A percentile compares a stretch with the other conserved stretches of the same genome.
Conservation (phyloP, 2,888 invertebrate genomes). For the Poecilobothrus nobilitatus region DNA sequence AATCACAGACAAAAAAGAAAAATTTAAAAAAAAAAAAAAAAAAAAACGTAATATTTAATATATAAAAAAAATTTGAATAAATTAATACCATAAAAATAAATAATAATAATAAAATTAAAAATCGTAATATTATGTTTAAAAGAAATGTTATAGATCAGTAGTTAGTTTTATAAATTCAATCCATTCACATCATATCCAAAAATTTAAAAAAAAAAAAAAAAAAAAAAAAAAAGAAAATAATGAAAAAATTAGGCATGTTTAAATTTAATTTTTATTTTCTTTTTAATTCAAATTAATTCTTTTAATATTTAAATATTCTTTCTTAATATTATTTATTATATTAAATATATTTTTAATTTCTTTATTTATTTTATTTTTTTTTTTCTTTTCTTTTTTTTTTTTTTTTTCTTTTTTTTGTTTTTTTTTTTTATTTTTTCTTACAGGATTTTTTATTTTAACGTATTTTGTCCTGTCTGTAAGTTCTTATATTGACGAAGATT, state of each 20-base stretch:
- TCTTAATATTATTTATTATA: no score
- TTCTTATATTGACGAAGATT: no score
- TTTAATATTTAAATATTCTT: neutral
- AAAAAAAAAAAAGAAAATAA: no score
- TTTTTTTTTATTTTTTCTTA: neutral
- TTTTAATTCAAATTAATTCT: neutral
- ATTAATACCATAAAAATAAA: neutral
- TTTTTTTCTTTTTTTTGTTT: no score
- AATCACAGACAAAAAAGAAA: no score
- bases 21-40: no score
- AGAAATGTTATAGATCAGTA: neutral
- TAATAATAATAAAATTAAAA: neutral
- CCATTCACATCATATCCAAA: neutral
- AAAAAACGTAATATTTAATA: no score
- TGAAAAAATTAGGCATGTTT: no score
- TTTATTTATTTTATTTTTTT: neutral
- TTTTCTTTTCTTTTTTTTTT: no score
- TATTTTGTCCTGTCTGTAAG: neutral
- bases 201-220: no score
- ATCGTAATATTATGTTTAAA: neutral
- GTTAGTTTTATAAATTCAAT: neutral
- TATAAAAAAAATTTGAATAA: neutral
- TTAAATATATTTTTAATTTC: neutral
- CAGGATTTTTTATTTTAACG: neutral
- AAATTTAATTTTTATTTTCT: neutral